Evolutionary conservation across 2,113 vertebrate genomes (phyloP), one percentile per base, ranked within the genome.

Genomic region (Mormoops blainvillei): DNA sequence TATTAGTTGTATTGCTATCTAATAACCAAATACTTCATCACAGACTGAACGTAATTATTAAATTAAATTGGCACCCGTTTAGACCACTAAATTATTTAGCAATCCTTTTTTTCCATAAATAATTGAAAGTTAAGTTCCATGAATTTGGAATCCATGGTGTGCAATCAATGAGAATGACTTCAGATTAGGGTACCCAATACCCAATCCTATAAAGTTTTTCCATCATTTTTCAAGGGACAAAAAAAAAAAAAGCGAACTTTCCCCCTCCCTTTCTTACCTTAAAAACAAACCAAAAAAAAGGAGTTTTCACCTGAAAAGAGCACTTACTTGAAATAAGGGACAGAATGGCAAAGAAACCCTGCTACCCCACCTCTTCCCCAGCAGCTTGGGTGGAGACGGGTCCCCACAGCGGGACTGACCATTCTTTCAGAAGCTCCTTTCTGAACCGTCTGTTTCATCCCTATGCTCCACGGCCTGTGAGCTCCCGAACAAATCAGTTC

Each of bases 301-400:
- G 36, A 77, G 70, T 86, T 97, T 97, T 92, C 68, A 95, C 45
- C 86, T 97, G 97, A 95, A 98, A 98, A 94, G 71, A 96, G 84
- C 94, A 95, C 91, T 96, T 89, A 82, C 87, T 73, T 90, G 84
- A 85, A 85, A 84, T 38, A 38, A 61, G 10, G 14, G 50, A 38
- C 31, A 45, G 54, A 65, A 38, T 50, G 89, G 33, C 74, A 73
- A 18, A 91, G 43, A 70, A 41, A 43, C 41, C 24, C 36, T 74
- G 45, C 11, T 63, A 0, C 19, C 65, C 8, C n/a, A 3, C 7
- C 7, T 5, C 28, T n/a, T 20, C 45, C 76, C 89, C 28, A 28
- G 41, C 18, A 48, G 26, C 10, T 10, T 0, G 13, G 54, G 16
- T 65, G 19, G n/a, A 43, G 65, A 45, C 13, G 4, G 74, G 28